phyloP scores from a whole-genome alignment of 2,113 vertebrate species.

The Okapia johnstoni region DNA sequence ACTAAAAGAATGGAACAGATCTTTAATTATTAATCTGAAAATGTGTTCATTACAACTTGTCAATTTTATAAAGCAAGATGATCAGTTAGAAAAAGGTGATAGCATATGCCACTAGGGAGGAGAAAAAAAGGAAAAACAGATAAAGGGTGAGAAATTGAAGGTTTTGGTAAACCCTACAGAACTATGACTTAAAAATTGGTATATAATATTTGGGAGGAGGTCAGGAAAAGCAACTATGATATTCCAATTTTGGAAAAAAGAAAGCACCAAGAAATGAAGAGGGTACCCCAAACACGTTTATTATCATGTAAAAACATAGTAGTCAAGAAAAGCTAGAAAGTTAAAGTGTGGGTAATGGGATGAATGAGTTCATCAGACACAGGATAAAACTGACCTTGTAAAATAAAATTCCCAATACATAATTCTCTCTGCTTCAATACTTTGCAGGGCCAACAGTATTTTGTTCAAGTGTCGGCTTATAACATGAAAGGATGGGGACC shows the following conservation, averaged over 20 bases:
- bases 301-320: neutral
- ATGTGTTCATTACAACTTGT: neutral
- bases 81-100: neutral
- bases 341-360: neutral
- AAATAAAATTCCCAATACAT: neutral
- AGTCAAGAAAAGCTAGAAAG: neutral
- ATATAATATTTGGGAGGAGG: neutral
- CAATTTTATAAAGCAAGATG: neutral
- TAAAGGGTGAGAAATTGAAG: neutral
- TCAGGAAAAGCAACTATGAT: neutral
- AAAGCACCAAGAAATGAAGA: neutral
- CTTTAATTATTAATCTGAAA: neutral
- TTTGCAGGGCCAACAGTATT: conserved; percentile 90
- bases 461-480: conserved; percentile 89
- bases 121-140: neutral
- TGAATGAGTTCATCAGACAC: neutral
- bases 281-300: neutral
- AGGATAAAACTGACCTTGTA: neutral
- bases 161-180: neutral
- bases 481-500: conserved; percentile 98
- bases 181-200: neutral
- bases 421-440: conserved; percentile 65
- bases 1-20: neutral
- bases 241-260: neutral
- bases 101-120: neutral